Base-by-base conservation (phyloP, 2,113 vertebrate species). In the Hippocampus zosterae region DNA sequence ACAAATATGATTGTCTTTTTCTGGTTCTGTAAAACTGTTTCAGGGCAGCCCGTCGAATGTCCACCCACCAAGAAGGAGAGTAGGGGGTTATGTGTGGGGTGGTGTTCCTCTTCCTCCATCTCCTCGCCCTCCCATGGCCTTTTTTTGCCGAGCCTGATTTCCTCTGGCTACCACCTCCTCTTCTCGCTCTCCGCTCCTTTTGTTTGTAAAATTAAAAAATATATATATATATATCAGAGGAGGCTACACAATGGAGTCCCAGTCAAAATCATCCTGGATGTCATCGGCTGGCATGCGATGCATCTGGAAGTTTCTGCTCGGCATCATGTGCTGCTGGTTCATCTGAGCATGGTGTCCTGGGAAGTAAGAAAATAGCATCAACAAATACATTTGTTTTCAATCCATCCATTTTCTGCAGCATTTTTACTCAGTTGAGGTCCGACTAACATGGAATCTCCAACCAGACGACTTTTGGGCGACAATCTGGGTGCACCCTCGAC, bases 211-310 rank as follows among this genome's bases (percentile, higher is more conserved):
- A 73, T 59, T 42, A 71, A 57, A 27, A 33, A 57, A 25, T 13
- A 60, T 6, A 60, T 8, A 60, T 27, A 57, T 7, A 23, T 3
- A 3, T 10, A 29, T 15, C 33, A 67, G 61, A 13, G 70, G 56
- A 65, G 70, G 81, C 81, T 95, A 96, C 84, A 96, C 95, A 80
- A 96, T 96, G 81, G 95, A 96, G 92, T 96, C 95, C 95, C 95
- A 96, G 84, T 96, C 95, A 84, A 96, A 96, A 72, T 96, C 95
- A 59, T 96, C 94, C 89, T 95, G 94, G 90, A 96, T 96, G 87
- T 96, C 95, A 42, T 96, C 95, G 15, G 94, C 87, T 77, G 91
- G 93, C 92, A 96, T 91, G 85, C 94, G 94, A 70, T 94, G 93
- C 92, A 96, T 95, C 88, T 92, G 94, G 91, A 95, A 96, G 91